Evolutionary conservation across 2,113 vertebrate species (phyloP).

Genomic region (Cheirogaleus medius): DNA sequence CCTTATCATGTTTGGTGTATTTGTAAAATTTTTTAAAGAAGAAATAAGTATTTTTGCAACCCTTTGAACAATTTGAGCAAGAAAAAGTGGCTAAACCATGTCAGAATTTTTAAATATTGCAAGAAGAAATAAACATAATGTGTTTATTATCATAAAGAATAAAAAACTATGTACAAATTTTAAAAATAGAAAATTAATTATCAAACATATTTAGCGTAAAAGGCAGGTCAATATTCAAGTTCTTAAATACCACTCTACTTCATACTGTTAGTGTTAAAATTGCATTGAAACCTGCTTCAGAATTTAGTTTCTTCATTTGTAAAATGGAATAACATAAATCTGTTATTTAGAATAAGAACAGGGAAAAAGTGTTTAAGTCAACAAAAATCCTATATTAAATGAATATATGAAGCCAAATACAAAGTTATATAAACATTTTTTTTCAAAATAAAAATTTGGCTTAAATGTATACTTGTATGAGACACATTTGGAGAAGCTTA

Average conservation of each 20-base stretch:
- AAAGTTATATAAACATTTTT: slow-evolving; percentile 18
- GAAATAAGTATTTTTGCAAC: not conserved
- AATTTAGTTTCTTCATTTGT: not conserved
- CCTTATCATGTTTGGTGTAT: not conserved
- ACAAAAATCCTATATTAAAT: not conserved
- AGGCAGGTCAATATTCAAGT: not conserved
- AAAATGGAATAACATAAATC: slow-evolving; percentile 5
- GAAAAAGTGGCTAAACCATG: not conserved
- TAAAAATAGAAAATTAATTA: not conserved
- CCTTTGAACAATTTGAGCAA: not conserved
- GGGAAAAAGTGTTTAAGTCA: not conserved
- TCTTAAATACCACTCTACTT: not conserved
- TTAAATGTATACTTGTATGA: not conserved
- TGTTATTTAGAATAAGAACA: slow-evolving; percentile 1
- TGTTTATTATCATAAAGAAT: not conserved
- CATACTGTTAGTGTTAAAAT: not conserved
- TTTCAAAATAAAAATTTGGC: slow-evolving; percentile 36
- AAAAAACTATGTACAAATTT: not conserved
- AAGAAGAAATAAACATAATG: not conserved
- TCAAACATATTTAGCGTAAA: not conserved
- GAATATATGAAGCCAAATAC: slow-evolving; percentile 4
- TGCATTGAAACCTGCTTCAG: not conserved
- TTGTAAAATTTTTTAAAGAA: not conserved
- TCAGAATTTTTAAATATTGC: not conserved
- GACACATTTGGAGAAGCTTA: not conserved